Evolutionary conservation across 2,888 invertebrate genomes (phyloP), one percentile per base, ranked within the genome.

Genomic region (Gortyna flavago): DNA sequence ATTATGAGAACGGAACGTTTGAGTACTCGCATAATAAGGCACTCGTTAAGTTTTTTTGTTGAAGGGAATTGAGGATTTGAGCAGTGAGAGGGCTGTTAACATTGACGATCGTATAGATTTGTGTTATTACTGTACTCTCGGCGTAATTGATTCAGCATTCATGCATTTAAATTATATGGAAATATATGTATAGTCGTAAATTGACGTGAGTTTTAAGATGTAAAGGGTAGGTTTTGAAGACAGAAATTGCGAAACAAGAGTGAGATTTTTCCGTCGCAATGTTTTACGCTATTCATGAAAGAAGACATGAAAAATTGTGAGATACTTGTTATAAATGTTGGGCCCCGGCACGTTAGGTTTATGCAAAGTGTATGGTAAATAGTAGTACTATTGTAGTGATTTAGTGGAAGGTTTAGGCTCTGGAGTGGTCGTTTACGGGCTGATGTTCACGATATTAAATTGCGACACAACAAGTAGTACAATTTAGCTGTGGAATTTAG

Each of bases 41-140:
- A 75, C 66, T 76, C 77, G 65, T 87, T 77, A 83, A 59, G 66
- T 85, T 86, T 86, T 86, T 86, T 81, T 79, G 61, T 68, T 68
- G 48, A 29, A 69, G 32, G 25, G 77, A 79, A 71, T 73, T 75
- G 72, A 78, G 54, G 65, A 61, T 73, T 86, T 79, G 18, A 79
- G 70, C 64, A 75, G 59, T 29, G 29, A 68, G 51, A 64, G 35
- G 65, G 62, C 57, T 79, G 72, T 71, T 83, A 73, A 77, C 75
- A 79, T 66, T 76, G 59, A 72, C 38, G 71, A 77, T 70, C 44
- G 44, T 72, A 66, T 79, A 77, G 68, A 80, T 68, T 76, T 35
- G 25, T 62, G 44, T 68, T 67, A 72, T 32, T 32, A 66, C 64
- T 65, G 48, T 51, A 35, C 70, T 77, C 61, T 69, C 57, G 18